Percentiles rank a stretch among this genome's conserved stretches.
Evolutionary conservation across 2,888 invertebrate species (phyloP).

Genomic region (Troides aeacus): DNA sequence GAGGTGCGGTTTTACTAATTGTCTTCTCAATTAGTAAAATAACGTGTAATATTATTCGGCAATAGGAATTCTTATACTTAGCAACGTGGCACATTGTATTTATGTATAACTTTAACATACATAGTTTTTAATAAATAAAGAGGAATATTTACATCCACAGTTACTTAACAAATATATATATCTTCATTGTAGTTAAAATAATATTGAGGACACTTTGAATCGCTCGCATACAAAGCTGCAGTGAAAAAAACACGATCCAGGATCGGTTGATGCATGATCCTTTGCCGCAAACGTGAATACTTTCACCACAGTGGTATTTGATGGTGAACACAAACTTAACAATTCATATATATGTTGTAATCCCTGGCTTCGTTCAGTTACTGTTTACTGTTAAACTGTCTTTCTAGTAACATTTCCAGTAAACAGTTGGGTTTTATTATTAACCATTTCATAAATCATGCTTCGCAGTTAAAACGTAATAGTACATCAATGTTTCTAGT

Average conservation of each 20-base stretch:
- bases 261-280: background rate
- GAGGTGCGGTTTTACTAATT: slow-evolving; percentile 65
- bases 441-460: too few relatives aligned
- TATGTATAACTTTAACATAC: background rate
- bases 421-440: too few relatives aligned
- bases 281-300: background rate
- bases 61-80: background rate
- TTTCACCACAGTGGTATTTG: background rate
- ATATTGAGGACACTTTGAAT: background rate
- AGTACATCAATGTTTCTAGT: too few relatives aligned
- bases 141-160: too few relatives aligned
- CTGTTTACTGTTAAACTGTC: background rate
- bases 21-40: slow-evolving; percentile 69
- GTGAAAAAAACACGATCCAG: background rate
- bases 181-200: too few relatives aligned
- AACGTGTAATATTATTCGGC: slow-evolving; percentile 28
- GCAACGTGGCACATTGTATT: background rate
- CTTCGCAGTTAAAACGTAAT: too few relatives aligned
- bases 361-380: background rate
- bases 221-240: background rate
- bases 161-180: too few relatives aligned
- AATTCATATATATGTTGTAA: background rate
- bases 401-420: background rate
- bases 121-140: background rate
- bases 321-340: background rate